Conservation (phyloP, 2,797 vertebrate species). For the Clamator glandarius region DNA sequence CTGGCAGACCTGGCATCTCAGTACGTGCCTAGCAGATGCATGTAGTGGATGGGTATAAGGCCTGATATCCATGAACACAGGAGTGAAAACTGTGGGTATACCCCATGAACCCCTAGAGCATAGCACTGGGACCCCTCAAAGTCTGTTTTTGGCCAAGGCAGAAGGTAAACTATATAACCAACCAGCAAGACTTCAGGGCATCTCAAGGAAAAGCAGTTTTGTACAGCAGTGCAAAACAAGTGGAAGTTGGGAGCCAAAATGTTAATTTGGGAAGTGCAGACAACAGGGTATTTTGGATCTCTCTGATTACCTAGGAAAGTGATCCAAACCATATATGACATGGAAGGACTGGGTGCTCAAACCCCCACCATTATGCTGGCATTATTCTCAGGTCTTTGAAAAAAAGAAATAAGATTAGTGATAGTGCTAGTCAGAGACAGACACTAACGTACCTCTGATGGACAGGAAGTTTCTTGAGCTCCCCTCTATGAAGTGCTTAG, state of each 20-base stretch:
- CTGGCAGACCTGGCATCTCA: not conserved
- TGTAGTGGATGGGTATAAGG: not conserved
- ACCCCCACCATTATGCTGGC: not conserved
- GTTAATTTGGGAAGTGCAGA: not conserved
- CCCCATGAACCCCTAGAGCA: not conserved
- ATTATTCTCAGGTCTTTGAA: not conserved
- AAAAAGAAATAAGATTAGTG: not conserved
- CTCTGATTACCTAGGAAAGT: not conserved
- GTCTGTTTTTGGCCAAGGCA: not conserved
- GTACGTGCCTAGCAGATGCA: not conserved
- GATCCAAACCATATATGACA: not conserved
- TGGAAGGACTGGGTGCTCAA: not conserved
- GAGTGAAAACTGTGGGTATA: not conserved
- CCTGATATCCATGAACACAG: not conserved
- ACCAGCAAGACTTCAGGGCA: not conserved
- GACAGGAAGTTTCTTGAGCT: constrained; percentile 59
- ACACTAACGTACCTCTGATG: constrained; percentile 67
- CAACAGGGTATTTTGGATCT: not conserved
- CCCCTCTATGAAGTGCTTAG: constrained; percentile 67
- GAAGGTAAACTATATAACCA: not conserved
- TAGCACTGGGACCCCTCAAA: not conserved
- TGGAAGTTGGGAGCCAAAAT: not conserved
- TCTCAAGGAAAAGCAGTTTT: not conserved
- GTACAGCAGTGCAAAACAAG: not conserved
- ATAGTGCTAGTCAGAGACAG: not conserved